Conservation (phyloP, 2,797 vertebrate species). For the Babyrousa celebensis region DNA sequence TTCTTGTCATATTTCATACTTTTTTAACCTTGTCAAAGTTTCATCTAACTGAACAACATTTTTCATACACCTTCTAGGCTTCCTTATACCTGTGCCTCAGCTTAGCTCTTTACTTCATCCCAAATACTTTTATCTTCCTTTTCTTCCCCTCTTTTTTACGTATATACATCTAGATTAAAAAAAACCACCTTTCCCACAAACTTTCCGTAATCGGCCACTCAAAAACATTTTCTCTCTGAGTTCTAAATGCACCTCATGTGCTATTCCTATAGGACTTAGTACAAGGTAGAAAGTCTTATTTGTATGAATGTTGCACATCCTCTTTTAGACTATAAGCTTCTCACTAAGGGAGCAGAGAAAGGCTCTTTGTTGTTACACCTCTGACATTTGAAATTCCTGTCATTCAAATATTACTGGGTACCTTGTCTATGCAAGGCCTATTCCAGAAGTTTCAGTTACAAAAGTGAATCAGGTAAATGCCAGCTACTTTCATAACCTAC, state of each 20-base stretch:
- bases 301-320: background rate
- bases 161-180: background rate
- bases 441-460: slow-evolving; percentile 2
- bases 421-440: background rate
- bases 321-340: background rate
- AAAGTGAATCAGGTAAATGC: background rate
- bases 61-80: background rate
- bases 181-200: background rate
- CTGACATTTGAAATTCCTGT: background rate
- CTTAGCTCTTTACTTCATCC: background rate
- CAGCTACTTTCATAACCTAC: background rate
- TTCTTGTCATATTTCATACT: background rate
- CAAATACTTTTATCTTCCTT: background rate
- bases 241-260: background rate
- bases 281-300: background rate
- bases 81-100: background rate
- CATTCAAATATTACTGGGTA: background rate
- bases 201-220: background rate
- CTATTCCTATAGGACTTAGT: background rate
- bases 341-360: background rate
- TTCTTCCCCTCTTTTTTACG: background rate
- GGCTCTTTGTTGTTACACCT: background rate
- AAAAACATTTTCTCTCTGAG: slow-evolving; percentile 16
- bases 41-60: background rate
- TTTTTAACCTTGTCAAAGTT: background rate